Base-by-base conservation (phyloP, 2,113 vertebrate genomes). In the Ptychochromis oligacanthus region DNA sequence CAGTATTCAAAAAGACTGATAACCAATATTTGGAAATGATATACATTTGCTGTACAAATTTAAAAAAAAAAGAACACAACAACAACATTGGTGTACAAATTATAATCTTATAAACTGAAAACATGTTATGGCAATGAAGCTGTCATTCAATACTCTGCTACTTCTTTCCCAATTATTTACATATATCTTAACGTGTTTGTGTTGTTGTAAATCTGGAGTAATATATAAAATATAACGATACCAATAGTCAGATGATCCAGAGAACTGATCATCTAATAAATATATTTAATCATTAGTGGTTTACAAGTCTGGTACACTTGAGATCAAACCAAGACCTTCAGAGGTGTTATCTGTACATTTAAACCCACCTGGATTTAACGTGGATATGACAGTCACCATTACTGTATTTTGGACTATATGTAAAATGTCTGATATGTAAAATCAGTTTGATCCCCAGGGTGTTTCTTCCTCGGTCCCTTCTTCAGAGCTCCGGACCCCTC, bases 381-480 rank as follows among this genome's bases (percentile, higher is more conserved):
- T 20, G 24, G 28, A 9, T 22, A 10, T n/a, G 43, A 20, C 13
- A 72, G 26, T 31, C 46, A 31, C 67, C 46, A 52, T 31, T 72
- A 20, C 46, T 62, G 18, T 22, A 46, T 78, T 36, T 52, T 61
- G 26, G 75, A 46, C 38, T 26, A 77, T n/a, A 26, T 43, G 58
- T 43, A 22, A 78, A 62, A 49, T 62, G 43, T 31, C 4, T 62
- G 26, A 34, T 54, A 62, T 75, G 28, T 31, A 31, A 31, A 31
- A 31, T 20, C 14, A 57, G 8, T 54, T 80, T 80, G 14, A 22
- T 65, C 15, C 13, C 43, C 9, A 65, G 10, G 43, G 43, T 65
- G 17, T 79, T 61, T 60, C 57, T 52, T 17, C 15, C 52, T 79
- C 17, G 20, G 15, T 75, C 17, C 43, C 81, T 85, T 82, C 88